phyloP scores from a whole-genome alignment of 2,888 invertebrate genomes.

The Cephus sareptanus region DNA sequence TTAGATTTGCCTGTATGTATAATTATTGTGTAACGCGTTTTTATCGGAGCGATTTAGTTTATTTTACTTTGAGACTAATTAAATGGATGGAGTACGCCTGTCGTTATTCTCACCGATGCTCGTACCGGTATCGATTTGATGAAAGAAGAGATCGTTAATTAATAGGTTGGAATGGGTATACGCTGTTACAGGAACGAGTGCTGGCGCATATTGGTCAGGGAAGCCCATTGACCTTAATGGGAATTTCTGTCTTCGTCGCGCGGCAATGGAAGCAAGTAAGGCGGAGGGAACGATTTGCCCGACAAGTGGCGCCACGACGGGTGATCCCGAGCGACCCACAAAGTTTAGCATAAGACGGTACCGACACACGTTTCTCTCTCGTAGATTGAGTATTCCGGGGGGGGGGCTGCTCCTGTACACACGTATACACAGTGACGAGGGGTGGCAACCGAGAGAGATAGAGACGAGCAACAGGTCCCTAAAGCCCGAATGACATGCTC shows the following conservation, averaged over 20 bases:
- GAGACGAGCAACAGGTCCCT: slow-evolving; percentile 57
- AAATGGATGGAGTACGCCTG: no score
- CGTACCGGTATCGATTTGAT: background rate
- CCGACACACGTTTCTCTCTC: slow-evolving; percentile 32
- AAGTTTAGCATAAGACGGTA: slow-evolving; percentile 57
- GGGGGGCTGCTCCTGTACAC: slow-evolving; percentile 33
- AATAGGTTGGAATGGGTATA: background rate
- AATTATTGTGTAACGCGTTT: background rate
- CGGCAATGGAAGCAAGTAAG: background rate
- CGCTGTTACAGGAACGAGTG: background rate
- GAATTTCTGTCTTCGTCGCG: background rate
- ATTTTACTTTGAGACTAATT: background rate
- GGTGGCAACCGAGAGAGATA: slow-evolving; percentile 39
- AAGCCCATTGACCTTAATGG: background rate
- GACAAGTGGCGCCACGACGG: slow-evolving; percentile 60
- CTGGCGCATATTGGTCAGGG: background rate
- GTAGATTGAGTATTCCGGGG: slow-evolving; percentile 39
- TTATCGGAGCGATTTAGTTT: background rate
- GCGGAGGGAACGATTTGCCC: slow-evolving; percentile 31
- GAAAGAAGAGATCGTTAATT: background rate
- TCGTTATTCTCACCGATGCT: no score
- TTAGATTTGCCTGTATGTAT: background rate
- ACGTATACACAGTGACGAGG: slow-evolving; percentile 33
- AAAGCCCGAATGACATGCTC: slow-evolving; percentile 57
- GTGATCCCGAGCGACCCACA: slow-evolving; percentile 33